phyloP scores from a whole-genome alignment of 2,797 vertebrate species.

The Arrhamphus sclerolepis region DNA sequence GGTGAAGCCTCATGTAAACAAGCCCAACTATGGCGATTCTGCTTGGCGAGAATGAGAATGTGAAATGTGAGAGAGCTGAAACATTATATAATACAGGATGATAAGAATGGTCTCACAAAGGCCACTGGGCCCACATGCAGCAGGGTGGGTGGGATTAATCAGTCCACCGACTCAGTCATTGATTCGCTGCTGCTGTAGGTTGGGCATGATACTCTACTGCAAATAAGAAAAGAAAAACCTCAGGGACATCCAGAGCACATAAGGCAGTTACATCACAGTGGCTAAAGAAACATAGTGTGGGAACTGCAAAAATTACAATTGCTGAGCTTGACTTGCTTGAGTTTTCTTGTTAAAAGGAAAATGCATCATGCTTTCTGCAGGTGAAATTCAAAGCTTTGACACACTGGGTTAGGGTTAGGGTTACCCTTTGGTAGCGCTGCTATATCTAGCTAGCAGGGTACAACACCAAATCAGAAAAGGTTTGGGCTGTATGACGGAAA shows the following conservation, averaged over 20 bases:
- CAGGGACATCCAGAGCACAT: neutral
- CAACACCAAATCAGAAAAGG: too few species aligned
- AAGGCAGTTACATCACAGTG: neutral
- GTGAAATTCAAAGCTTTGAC: neutral
- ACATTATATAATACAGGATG: conserved; percentile 25
- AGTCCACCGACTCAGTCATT: neutral
- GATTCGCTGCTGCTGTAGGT: neutral
- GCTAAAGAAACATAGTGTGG: neutral
- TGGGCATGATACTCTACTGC: neutral
- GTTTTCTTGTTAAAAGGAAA: too few species aligned
- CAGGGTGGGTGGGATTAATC: neutral
- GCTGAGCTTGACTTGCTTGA: neutral
- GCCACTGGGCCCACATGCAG: neutral
- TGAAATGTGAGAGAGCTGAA: conserved; percentile 24
- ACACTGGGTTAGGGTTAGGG: neutral
- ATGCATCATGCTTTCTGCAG: neutral
- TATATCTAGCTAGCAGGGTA: too few species aligned
- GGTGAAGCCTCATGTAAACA: conserved; percentile 29
- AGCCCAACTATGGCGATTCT: conserved; percentile 48
- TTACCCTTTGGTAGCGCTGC: too few species aligned
- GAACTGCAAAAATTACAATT: neutral
- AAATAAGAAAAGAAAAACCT: neutral
- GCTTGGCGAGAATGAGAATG: conserved; percentile 25
- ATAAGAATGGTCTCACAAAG: conserved; percentile 24
- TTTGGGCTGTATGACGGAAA: too few species aligned